A percentile compares a stretch with the other conserved stretches of the same genome.
phyloP scores from a whole-genome alignment of 2,888 invertebrate species.

The Hemistola chrysoprasaria region DNA sequence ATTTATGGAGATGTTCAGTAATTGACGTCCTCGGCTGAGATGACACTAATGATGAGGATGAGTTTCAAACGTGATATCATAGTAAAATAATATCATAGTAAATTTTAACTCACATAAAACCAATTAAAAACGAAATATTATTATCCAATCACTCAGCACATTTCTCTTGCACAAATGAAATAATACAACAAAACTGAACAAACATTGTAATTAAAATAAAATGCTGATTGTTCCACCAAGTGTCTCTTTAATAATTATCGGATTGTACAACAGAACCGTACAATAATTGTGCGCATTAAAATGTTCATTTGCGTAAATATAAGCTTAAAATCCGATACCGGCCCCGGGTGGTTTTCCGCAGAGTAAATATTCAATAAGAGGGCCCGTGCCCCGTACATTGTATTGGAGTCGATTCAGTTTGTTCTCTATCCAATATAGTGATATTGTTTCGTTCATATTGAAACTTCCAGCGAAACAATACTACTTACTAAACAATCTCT shows the following conservation, averaged over 20 bases:
- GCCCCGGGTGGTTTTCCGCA: constrained; percentile 36
- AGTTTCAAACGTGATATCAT: too few relatives aligned
- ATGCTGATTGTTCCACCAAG: constrained; percentile 6
- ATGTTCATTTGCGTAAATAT: constrained; percentile 19
- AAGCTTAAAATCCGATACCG: constrained; percentile 27
- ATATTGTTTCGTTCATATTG: constrained; percentile 66
- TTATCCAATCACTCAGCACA: too few relatives aligned
- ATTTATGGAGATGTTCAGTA: too few relatives aligned
- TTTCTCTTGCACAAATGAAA: too few relatives aligned
- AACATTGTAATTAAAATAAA: constrained; percentile 7
- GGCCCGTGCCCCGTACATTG: constrained; percentile 49
- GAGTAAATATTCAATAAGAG: constrained; percentile 69
- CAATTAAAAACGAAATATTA: too few relatives aligned
- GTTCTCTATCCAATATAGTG: constrained; percentile 63
- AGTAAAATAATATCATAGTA: too few relatives aligned
- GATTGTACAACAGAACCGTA: not conserved
- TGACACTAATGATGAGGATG: too few relatives aligned
- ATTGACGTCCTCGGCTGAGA: too few relatives aligned
- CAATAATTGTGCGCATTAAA: constrained; percentile 17
- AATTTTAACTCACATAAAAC: too few relatives aligned
- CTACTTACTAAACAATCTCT: not conserved
- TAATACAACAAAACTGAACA: constrained; percentile 3
- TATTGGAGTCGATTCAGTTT: constrained; percentile 60
- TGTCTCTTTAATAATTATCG: constrained; percentile 16
- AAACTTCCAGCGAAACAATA: constrained; percentile 27